Percentiles rank a stretch among this genome's conserved stretches.
These are phyloP conservation scores for Ophraella communa DNA, from an alignment of 2,888 invertebrate species.

Conservation along the genomic window DNA sequence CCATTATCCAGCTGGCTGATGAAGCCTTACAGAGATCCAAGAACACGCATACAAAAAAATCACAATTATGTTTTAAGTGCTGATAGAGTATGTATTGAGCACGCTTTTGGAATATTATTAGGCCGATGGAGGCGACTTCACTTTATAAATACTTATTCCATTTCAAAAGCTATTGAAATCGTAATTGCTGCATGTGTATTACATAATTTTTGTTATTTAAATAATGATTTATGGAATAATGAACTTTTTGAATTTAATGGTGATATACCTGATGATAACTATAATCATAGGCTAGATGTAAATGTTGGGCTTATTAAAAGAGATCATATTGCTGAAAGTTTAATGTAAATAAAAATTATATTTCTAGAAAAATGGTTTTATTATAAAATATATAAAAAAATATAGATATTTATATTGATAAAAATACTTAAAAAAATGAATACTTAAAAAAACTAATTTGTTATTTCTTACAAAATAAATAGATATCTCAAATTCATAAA, in stretches of 20 bases:
- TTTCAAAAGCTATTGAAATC: neutral
- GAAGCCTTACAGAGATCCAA: neutral
- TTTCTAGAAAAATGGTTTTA: too few species aligned
- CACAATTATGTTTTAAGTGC: neutral
- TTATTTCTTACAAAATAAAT: neutral
- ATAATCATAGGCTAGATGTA: neutral
- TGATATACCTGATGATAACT: neutral
- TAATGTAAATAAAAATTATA: neutral
- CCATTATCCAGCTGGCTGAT: neutral
- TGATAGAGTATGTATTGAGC: neutral
- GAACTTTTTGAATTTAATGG: neutral
- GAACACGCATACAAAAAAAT: neutral
- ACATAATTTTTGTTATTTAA: neutral
- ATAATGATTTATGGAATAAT: neutral
- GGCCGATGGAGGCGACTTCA: neutral
- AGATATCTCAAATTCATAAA: neutral
- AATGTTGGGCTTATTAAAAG: neutral
- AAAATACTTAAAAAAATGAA: neutral
- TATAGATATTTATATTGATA: neutral
- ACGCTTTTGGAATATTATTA: neutral
- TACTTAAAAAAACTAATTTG: neutral
- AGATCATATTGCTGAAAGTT: neutral
- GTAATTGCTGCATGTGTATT: neutral
- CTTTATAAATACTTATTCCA: neutral
- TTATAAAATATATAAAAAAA: too few species aligned